Base-by-base conservation (phyloP, 2,797 vertebrate species). In the Alauda arvensis region DNA sequence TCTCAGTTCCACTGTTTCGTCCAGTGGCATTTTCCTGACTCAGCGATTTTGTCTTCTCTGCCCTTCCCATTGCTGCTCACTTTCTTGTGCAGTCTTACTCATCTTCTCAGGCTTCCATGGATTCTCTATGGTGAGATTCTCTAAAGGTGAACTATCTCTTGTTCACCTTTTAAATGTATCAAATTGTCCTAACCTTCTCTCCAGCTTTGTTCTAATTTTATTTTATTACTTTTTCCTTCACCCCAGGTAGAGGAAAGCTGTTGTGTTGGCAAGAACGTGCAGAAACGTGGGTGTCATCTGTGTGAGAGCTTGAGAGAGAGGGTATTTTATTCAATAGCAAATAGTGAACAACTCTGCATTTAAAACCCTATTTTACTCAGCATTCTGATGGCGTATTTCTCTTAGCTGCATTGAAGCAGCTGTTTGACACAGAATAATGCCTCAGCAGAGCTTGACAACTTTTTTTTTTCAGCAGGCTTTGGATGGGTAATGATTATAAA, bases 401-500 rank as follows among this genome's bases (percentile, higher is more conserved):
- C 39, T 52, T 49, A 26, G 51, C 74, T 29, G 9, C 39, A 52
- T 37, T 48, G 84, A 88, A 83, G 28, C 88, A 90, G 74, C 81
- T 77, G 79, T 91, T 83, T 89, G 83, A 85, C 60, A 63, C 21
- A 51, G 57, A 75, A 83, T 69, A 85, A 87, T 69, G n/a, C 78
- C 24, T 39, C 49, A 52, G 66, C 63, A 88, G n/a, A 90, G 26
- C 52, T 62, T 88, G 60, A 62, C 66, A 81, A 69, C 72, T 86
- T 90, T 70, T 77, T 45, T 51, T 81, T 72, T 65, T 12, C 48
- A 81, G 21, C 55, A 65, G 28, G n/a, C 59, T 90, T 89, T 89
- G 57, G 88, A 74, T 81, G 87, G 86, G 56, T 93, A 78, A 56
- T 85, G 72, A 83, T 93, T 71, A 85, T 77, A 87, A 91, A 94